Evolutionary conservation across 2,888 invertebrate genomes (phyloP).

Genomic region (Meteorus cinctellus): DNA sequence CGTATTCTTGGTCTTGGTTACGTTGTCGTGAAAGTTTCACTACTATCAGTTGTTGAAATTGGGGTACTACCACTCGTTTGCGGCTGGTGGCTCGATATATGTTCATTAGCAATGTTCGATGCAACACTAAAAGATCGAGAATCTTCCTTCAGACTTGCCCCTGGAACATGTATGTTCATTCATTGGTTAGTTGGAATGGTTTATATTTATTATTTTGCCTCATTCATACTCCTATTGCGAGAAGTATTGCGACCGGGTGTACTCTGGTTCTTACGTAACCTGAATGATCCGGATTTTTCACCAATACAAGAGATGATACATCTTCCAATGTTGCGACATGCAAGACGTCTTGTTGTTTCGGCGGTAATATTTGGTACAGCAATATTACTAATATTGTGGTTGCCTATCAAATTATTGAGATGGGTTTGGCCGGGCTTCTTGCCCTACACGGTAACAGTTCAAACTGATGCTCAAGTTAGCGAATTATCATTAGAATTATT

Average conservation of each 20-base stretch:
- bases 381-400: slow-evolving; percentile 95
- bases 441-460: slow-evolving; percentile 93
- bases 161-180: slow-evolving; percentile 97
- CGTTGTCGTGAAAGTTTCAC: slow-evolving; percentile 92
- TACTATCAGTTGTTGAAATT: slow-evolving; percentile 96
- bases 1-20: slow-evolving; percentile 94
- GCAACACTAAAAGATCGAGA: slow-evolving; percentile 92
- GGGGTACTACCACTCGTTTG: slow-evolving; percentile 97
- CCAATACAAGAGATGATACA: slow-evolving; percentile 99
- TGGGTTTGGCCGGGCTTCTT: slow-evolving; percentile 89
- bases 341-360: slow-evolving; percentile 92
- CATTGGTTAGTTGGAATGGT: slow-evolving; percentile 99
- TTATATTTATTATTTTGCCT: slow-evolving; percentile 99
- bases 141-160: slow-evolving; percentile 90
- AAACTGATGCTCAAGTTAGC: slow-evolving; percentile 87
- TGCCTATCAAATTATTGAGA: slow-evolving; percentile 92
- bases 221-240: slow-evolving; percentile 92
- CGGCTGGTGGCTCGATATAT: slow-evolving; percentile 99
- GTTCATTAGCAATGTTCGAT: slow-evolving; percentile 94
- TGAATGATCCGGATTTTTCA: slow-evolving; percentile 99
- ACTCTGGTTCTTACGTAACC: slow-evolving; percentile 97
- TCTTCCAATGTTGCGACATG: slow-evolving; percentile 92
- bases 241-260: slow-evolving; percentile 98
- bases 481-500: slow-evolving; percentile 95
- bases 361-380: slow-evolving; percentile 97